These are phyloP conservation scores for Hesperophylax magnus DNA, from an alignment of 1,140 invertebrate genomes.

Conservation along the genomic window DNA sequence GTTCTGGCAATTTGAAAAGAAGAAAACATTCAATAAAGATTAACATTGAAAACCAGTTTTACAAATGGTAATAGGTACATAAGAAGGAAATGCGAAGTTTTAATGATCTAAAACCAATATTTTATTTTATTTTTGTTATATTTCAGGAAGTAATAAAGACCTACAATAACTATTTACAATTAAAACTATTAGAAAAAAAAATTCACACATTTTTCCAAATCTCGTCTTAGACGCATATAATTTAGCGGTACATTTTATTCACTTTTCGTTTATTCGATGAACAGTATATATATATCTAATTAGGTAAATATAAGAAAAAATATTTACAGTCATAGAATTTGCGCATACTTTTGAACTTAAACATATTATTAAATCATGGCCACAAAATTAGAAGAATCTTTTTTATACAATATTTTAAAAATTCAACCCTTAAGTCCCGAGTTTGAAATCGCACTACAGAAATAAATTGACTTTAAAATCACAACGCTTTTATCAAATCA, in stretches of 20 bases:
- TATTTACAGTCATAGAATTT: slow-evolving; percentile 22
- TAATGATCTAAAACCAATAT: no score
- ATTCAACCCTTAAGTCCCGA: slow-evolving; percentile 4
- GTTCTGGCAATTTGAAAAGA: no score
- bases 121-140: no score
- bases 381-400: neutral
- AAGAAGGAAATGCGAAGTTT: no score
- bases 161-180: no score
- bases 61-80: no score
- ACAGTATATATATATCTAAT: no score
- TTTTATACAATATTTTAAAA: neutral
- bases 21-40: no score
- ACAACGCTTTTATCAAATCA: slow-evolving; percentile 26
- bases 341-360: neutral
- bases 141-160: no score
- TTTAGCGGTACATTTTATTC: neutral
- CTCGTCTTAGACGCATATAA: slow-evolving; percentile 21
- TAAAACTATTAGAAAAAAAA: neutral
- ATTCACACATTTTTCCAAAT: neutral
- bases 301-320: neutral
- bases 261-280: slow-evolving; percentile 1
- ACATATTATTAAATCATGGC: neutral
- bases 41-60: no score
- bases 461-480: slow-evolving; percentile 35
- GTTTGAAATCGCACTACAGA: slow-evolving; percentile 23